Evolutionary conservation across 2,113 vertebrate species (phyloP), one percentile per base, ranked within the genome.

Genomic region (Oryzias javanicus): DNA sequence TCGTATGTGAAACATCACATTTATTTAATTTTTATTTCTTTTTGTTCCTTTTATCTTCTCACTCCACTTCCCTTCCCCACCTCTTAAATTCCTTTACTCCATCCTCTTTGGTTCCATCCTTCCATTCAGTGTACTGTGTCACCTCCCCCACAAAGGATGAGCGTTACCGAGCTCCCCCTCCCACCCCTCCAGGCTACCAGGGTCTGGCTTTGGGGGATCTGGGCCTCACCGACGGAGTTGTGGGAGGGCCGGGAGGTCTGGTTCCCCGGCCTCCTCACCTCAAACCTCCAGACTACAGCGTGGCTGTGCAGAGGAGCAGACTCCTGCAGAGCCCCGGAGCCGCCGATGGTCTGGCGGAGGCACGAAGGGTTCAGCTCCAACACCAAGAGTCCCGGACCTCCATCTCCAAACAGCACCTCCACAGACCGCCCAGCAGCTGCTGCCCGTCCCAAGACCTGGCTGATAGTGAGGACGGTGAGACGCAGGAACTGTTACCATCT

Each of bases 241-340:
- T 92, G 42, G 91, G 93, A 88, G 94, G 90, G 90, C 83, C 88
- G 10, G 80, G 72, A 27, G 64, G 46, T 35, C 64, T 25, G 15
- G 20, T 35, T 19, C 78, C 79, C 42, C 87, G 93, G 81, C 93
- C 93, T 82, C 90, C 90, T 51, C 94, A 95, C 91, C 88, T 95
- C 80, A 94, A 91, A 82, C 97, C 97, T 71, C 97, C 97, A 3
- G 95, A 98, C 76, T 99, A 99, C 92, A 98, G 93, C 70, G 94
- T 98, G 93, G 97, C 97, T 60, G 86, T 99, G 88, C 96, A 96
- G 91, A 95, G 96, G 90, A 98, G 95, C 89, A 96, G 94, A 88
- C 93, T 99, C 89, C 87, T 97, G 67, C 87, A 89, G 79, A 89
- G 85, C 90, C 93, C 90, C 51, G 84, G 81, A 49, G 81, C 87